These are phyloP conservation scores for Phalacrocorax brasilianus DNA, from an alignment of 2,113 vertebrate genomes.

Conservation along the genomic window DNA sequence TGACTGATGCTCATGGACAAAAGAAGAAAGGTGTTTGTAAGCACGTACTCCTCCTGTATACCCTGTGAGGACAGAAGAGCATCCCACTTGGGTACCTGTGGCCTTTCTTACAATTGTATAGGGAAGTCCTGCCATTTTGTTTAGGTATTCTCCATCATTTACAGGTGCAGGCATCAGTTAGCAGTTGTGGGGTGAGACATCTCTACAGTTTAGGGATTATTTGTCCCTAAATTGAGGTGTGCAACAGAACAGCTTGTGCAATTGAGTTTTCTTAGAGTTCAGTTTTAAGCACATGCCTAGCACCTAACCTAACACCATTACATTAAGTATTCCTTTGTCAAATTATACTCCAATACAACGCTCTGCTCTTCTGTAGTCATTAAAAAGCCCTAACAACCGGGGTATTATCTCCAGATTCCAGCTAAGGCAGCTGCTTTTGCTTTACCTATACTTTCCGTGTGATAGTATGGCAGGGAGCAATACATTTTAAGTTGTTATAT, in stretches of 20 bases:
- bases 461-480: neutral
- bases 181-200: neutral
- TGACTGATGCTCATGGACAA: neutral
- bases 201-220: neutral
- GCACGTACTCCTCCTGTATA: neutral
- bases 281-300: neutral
- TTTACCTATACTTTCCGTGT: neutral
- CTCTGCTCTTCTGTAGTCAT: neutral
- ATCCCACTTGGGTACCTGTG: neutral
- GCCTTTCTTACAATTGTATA: neutral
- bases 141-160: neutral
- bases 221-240: neutral
- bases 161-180: neutral
- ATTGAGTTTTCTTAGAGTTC: neutral
- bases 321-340: neutral
- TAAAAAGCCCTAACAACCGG: neutral
- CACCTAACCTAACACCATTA: neutral
- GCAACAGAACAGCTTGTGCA: neutral
- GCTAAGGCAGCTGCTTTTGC: neutral
- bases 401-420: neutral
- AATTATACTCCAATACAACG: neutral
- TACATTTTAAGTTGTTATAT: neutral
- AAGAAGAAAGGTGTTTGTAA: neutral
- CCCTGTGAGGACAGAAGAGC: neutral
- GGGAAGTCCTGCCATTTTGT: neutral